A percentile compares a stretch with the other conserved stretches of the same genome.
These are phyloP conservation scores for Abscondita cerata DNA, from an alignment of 2,888 invertebrate species.

Conservation along the genomic window DNA sequence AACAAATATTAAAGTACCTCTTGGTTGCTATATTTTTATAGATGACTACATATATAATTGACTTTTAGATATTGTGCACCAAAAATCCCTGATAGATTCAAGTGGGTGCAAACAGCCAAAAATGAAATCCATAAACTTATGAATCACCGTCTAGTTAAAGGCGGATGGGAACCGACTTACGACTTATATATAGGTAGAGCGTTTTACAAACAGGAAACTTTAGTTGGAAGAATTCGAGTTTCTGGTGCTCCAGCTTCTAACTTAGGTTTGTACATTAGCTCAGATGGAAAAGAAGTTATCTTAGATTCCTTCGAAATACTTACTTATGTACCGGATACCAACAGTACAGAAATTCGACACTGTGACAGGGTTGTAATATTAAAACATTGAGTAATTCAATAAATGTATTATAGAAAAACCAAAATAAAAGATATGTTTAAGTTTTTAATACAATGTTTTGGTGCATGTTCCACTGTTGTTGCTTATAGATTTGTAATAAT, in stretches of 20 bases:
- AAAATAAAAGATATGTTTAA: no score
- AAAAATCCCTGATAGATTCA: slow-evolving; percentile 18
- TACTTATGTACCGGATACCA: not conserved
- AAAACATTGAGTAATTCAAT: not conserved
- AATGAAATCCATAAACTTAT: slow-evolving; percentile 10
- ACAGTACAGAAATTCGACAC: not conserved
- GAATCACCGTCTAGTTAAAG: slow-evolving; percentile 13
- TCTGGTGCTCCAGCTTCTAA: not conserved
- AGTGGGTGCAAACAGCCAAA: slow-evolving; percentile 15
- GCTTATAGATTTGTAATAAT: no score
- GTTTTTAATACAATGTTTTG: no score
- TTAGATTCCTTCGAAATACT: slow-evolving; percentile 1
- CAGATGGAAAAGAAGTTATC: not conserved
- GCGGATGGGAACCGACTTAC: slow-evolving; percentile 15
- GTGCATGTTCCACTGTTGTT: no score
- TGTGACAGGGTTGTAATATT: not conserved
- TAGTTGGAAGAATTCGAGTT: slow-evolving; percentile 2
- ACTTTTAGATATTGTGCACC: slow-evolving; percentile 19
- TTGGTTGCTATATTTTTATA: not conserved
- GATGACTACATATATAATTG: not conserved
- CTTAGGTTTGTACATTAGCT: not conserved
- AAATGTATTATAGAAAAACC: not conserved
- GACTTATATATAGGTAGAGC: slow-evolving; percentile 17
- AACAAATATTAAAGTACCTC: slow-evolving; percentile 14
- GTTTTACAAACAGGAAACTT: not conserved